phyloP scores from a whole-genome alignment of 2,888 invertebrate genomes.

The Rotaria macrura region DNA sequence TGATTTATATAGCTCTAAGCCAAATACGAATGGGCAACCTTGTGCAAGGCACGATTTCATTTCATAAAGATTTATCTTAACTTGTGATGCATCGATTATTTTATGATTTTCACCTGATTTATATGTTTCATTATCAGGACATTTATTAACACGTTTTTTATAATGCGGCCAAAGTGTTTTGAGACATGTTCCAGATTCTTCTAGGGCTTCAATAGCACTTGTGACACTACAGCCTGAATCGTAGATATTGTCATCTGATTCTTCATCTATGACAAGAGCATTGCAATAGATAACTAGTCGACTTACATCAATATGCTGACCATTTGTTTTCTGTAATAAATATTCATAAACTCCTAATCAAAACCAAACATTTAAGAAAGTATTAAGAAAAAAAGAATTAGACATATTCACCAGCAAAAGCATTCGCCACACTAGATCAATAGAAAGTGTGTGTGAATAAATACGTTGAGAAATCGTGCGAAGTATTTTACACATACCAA shows the following conservation, averaged over 20 bases:
- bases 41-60: constrained; percentile 17
- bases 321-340: background rate
- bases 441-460: background rate
- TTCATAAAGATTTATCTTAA: background rate
- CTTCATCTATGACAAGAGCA: background rate
- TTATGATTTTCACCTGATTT: background rate
- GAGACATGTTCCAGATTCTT: background rate
- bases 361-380: background rate
- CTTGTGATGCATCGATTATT: background rate
- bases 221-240: background rate
- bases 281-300: background rate
- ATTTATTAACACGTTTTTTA: background rate
- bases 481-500: background rate
- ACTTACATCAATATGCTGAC: background rate
- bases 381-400: background rate
- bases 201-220: background rate
- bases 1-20: background rate
- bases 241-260: background rate
- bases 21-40: constrained; percentile 7
- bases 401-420: background rate
- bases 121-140: background rate
- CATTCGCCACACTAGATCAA: background rate
- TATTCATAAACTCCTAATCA: background rate
- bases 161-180: background rate
- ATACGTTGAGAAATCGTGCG: too few species aligned